phyloP scores from a whole-genome alignment of 2,113 vertebrate species.

The Amphiprion percula region DNA sequence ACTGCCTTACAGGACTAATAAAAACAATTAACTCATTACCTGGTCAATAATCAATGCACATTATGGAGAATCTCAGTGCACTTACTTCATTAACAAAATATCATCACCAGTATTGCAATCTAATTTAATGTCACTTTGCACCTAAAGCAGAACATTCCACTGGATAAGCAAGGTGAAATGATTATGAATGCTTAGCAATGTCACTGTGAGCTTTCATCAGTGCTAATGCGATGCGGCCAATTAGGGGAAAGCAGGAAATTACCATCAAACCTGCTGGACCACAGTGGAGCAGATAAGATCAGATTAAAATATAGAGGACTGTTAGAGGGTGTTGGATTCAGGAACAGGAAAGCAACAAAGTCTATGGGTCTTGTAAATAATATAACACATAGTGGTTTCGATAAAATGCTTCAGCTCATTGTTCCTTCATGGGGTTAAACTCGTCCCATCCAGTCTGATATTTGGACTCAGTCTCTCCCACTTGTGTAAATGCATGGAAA shows the following conservation, averaged over 20 bases:
- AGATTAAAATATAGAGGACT: constrained; percentile 1
- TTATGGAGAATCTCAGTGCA: constrained; percentile 17
- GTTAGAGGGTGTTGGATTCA: background rate
- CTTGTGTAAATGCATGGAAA: constrained; percentile 70
- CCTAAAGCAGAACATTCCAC: background rate
- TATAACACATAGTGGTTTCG: background rate
- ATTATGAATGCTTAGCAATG: background rate
- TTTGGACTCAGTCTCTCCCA: constrained; percentile 43
- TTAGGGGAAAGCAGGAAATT: background rate
- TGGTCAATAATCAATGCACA: constrained; percentile 31
- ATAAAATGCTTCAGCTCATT: background rate
- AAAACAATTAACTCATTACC: constrained; percentile 41
- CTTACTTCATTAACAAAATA: constrained; percentile 33
- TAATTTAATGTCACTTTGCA: background rate
- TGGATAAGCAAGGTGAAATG: background rate
- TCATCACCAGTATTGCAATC: constrained; percentile 14
- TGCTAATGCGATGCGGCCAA: background rate
- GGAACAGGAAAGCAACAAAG: background rate
- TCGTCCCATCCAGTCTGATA: constrained; percentile 35
- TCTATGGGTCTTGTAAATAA: background rate
- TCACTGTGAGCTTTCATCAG: background rate
- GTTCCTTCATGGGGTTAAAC: constrained; percentile 54
- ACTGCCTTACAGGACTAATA: background rate
- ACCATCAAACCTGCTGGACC: background rate
- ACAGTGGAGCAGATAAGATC: constrained; percentile 21